These are phyloP conservation scores for Atethmia centrago DNA, from an alignment of 2,888 invertebrate species.

Conservation along the genomic window DNA sequence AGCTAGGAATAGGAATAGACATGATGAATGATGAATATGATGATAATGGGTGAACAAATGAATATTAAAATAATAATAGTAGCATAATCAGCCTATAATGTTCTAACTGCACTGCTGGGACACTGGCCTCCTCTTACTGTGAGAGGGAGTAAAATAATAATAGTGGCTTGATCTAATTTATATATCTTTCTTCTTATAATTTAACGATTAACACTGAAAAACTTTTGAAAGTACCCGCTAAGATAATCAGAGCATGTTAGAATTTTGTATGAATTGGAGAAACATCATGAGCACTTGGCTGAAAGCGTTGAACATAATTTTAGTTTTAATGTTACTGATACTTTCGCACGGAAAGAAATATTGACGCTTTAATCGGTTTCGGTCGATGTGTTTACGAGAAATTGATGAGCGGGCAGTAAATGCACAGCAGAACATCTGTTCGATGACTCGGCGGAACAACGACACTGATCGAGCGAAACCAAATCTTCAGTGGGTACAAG, in stretches of 20 bases:
- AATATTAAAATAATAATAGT: not conserved
- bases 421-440: constrained; percentile 10
- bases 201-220: constrained; percentile 23
- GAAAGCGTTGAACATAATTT: constrained; percentile 11
- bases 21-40: not conserved
- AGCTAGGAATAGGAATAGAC: too few species aligned
- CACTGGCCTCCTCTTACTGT: too few species aligned
- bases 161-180: constrained; percentile 6
- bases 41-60: not conserved
- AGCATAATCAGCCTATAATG: too few species aligned
- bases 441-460: constrained; percentile 16
- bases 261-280: constrained; percentile 36
- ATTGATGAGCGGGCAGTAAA: constrained; percentile 32
- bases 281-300: constrained; percentile 12
- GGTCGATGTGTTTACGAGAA: not conserved
- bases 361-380: too few species aligned
- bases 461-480: not conserved
- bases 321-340: not conserved
- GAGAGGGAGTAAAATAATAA: too few species aligned
- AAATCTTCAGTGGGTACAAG: constrained; percentile 6
- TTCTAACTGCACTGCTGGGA: too few species aligned
- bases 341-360: constrained; percentile 26
- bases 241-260: constrained; percentile 53
- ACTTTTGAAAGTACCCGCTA: constrained; percentile 45
- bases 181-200: not conserved